Evolutionary conservation across 1,140 invertebrate species (phyloP), one percentile per base, ranked within the genome.

Genomic region (Xylocopa sonorina): DNA sequence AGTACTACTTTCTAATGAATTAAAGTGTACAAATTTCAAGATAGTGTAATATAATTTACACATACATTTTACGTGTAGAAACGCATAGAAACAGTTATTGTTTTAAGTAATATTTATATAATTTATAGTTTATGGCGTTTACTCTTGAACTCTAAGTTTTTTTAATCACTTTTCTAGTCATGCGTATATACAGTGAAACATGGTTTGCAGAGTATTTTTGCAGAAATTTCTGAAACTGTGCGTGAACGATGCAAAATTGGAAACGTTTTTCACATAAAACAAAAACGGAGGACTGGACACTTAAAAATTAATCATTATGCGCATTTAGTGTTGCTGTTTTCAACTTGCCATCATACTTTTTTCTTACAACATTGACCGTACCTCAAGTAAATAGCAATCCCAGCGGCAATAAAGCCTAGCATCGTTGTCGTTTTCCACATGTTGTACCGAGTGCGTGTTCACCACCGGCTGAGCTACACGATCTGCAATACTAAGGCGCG

Each of bases 401-500:
- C 87, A 7, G 48, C n/a, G 9, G 71, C 12, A 3, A 78, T 3
- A 29, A 87, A 6, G 4, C 66, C 58, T 10, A 87, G 32, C 0
- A 87, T 32, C 14, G 43, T 57, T 21, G 81, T 68, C 0, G 62
- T 41, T 62, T 87, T 88, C 63, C 72, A 78, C 87, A 88, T 88
- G 0, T 58, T 76, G 24, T 6, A 18, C 3, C 32, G 10, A 6
- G 38, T 9, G 29, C 14, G 0, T 10, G 18, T 38, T 9, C 24
- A 29, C 24, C 5, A 7, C 12, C 4, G 7, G n/a, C n/a, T 18
- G 41, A 38, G 29, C 38, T 10, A 4, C 9, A 2, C 16, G 27
- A 68, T 41, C 21, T 27, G 6, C 16, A 21, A 7, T 38, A 29
- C 21, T 0, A 3, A 10, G 1, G 21, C 14, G 46, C 32, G 32